These are phyloP conservation scores for Typhlichthys eigenmanni DNA, from an alignment of 2,797 vertebrate species.

Conservation along the genomic window DNA sequence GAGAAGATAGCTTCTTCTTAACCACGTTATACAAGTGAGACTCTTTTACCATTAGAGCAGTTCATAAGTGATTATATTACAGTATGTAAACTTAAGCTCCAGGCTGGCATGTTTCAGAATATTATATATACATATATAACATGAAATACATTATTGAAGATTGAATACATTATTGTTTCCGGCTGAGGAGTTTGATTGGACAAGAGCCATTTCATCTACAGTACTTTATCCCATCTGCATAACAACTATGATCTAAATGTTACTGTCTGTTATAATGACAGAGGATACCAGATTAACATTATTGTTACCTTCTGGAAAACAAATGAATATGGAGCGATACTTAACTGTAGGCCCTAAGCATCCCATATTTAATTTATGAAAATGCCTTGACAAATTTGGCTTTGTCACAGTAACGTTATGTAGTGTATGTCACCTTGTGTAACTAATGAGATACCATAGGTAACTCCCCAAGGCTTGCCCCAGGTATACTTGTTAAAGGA, in stretches of 20 bases:
- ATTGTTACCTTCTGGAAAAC: background rate
- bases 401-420: background rate
- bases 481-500: too few relatives aligned
- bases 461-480: too few relatives aligned
- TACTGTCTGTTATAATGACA: background rate
- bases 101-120: slow-evolving; percentile 47
- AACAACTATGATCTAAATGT: slow-evolving; percentile 6
- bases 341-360: too few relatives aligned
- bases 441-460: background rate
- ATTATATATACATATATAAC: slow-evolving; percentile 25
- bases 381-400: background rate
- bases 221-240: too few relatives aligned
- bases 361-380: too few relatives aligned
- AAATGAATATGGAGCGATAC: background rate
- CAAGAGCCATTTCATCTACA: too few relatives aligned
- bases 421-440: background rate
- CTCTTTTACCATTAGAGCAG: slow-evolving; percentile 59
- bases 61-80: slow-evolving; percentile 50
- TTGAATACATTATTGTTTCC: background rate
- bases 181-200: too few relatives aligned
- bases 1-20: slow-evolving; percentile 40
- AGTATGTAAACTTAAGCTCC: slow-evolving; percentile 47
- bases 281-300: background rate
- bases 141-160: slow-evolving; percentile 23
- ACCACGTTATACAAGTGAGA: slow-evolving; percentile 52